A percentile compares a stretch with the other conserved stretches of the same genome.
phyloP scores from a whole-genome alignment of 2,888 invertebrate genomes.

The Ceraclea dissimilis region DNA sequence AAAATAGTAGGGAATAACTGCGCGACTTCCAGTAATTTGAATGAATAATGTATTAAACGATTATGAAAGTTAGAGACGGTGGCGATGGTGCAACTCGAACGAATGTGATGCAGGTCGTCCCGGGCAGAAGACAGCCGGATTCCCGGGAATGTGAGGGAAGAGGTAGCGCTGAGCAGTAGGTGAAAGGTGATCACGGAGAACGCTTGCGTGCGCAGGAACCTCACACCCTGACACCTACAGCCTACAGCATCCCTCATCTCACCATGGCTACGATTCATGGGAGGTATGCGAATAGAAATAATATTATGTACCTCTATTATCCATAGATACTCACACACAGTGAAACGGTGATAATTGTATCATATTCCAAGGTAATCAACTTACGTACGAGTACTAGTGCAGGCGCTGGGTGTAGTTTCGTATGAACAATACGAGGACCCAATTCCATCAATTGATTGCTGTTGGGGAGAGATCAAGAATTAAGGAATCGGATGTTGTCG shows the following conservation, averaged over 20 bases:
- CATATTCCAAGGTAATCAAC: not conserved
- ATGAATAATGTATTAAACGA: not conserved
- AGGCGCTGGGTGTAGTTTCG: too few relatives aligned
- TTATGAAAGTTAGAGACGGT: constrained; percentile 2
- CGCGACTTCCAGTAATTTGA: not conserved
- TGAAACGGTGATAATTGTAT: not conserved
- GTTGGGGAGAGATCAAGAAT: too few relatives aligned
- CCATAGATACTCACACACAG: not conserved
- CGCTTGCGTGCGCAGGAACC: constrained; percentile 7
- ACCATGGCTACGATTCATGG: not conserved
- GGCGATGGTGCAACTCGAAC: constrained; percentile 17
- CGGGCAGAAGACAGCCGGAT: constrained; percentile 11
- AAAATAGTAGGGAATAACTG: too few relatives aligned
- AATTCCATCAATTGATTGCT: too few relatives aligned
- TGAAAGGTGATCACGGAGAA: not conserved
- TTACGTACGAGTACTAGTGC: too few relatives aligned
- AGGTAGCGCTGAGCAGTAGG: too few relatives aligned
- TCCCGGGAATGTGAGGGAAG: constrained; percentile 28
- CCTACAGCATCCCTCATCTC: not conserved
- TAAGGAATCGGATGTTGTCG: too few relatives aligned
- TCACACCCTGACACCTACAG: not conserved
- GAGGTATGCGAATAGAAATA: too few relatives aligned
- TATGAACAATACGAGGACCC: too few relatives aligned
- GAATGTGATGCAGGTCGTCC: constrained; percentile 21
- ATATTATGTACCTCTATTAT: too few relatives aligned